Base-by-base conservation (phyloP, 2,797 vertebrate species). In the Crenuchus spilurus region DNA sequence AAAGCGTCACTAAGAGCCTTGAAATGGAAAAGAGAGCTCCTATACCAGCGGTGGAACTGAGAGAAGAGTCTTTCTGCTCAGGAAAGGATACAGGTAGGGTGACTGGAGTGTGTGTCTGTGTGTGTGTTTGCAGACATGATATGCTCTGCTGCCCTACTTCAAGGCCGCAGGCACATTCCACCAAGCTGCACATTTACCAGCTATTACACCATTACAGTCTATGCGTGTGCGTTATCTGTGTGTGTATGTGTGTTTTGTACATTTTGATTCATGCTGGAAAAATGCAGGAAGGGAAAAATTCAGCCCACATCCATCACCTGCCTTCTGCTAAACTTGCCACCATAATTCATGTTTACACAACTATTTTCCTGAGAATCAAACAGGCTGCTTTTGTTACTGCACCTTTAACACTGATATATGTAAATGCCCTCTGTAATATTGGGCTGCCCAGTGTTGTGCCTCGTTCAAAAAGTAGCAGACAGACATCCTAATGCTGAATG, bases 141-240 rank as follows among this genome's bases (percentile, higher is more conserved):
- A 3, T 30, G 11, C 4, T 54, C 3, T 5, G 24, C 13, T 54
- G 51, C 28, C n/a, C 51, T 30, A 14, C 28, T 54, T 6, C 51
- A 54, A 30, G 51, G 26, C 51, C 41, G 1, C 41, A 42, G 14
- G 41, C 41, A 14, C 6, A 14, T 42, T 42, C 20, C 46, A 48
- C 46, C 2, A 7, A 48, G 7, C 18, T 20, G 18, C n/a, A 58
- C n/a, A 54, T 54, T 54, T 26, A 18, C 30, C 31, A 58, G 8
- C 30, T 6, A 35, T 35, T 18, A 58, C 55, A 11, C 30, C 44
- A 72, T 41, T 61, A 33, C 65, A 70, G 55, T 70, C n/a, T 37
- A 37, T 44, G 39, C 54, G 26, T 41, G 37, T 39, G 24, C 44
- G 61, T 63, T 66, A 30, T 51, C 28, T 51, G 63, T 49, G 26